Conservation (phyloP, 2,888 invertebrate genomes). For the Exephanes ischioxanthus region DNA sequence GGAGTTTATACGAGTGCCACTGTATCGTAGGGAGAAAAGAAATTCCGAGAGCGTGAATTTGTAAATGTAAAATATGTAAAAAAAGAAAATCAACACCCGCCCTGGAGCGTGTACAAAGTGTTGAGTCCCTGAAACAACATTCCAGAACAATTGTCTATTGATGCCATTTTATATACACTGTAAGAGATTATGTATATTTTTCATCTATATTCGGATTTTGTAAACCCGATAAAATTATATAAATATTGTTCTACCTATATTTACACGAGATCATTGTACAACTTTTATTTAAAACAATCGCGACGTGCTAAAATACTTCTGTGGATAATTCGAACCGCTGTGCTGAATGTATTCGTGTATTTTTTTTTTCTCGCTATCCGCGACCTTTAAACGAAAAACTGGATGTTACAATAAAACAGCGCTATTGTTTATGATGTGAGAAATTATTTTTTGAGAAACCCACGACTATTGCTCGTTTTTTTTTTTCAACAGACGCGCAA, state of each 20-base stretch:
- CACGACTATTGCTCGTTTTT: background rate
- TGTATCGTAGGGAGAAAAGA: slow-evolving; percentile 13
- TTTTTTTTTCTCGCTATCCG: slow-evolving; percentile 47
- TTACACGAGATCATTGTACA: slow-evolving; percentile 42
- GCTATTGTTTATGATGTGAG: slow-evolving; percentile 46
- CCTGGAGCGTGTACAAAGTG: slow-evolving; percentile 58
- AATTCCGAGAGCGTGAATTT: slow-evolving; percentile 8
- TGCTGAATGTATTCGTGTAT: slow-evolving; percentile 20
- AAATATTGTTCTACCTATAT: slow-evolving; percentile 47
- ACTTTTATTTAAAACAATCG: slow-evolving; percentile 41
- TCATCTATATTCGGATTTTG: slow-evolving; percentile 40
- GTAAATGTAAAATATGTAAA: slow-evolving; percentile 45
- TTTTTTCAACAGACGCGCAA: background rate
- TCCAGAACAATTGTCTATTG: slow-evolving; percentile 64
- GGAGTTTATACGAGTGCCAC: slow-evolving; percentile 60
- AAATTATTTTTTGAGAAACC: background rate
- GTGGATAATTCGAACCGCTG: slow-evolving; percentile 35
- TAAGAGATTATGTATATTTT: slow-evolving; percentile 68
- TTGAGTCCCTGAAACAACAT: slow-evolving; percentile 65
- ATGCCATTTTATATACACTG: slow-evolving; percentile 64
- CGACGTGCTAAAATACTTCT: slow-evolving; percentile 16
- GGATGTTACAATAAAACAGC: slow-evolving; percentile 60
- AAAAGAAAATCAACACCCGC: slow-evolving; percentile 15
- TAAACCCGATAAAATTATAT: slow-evolving; percentile 22
- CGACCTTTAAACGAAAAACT: slow-evolving; percentile 32